A percentile compares a stretch with the other conserved stretches of the same genome.
Conservation (phyloP, 2,797 vertebrate species). For the Podargus strigoides region DNA sequence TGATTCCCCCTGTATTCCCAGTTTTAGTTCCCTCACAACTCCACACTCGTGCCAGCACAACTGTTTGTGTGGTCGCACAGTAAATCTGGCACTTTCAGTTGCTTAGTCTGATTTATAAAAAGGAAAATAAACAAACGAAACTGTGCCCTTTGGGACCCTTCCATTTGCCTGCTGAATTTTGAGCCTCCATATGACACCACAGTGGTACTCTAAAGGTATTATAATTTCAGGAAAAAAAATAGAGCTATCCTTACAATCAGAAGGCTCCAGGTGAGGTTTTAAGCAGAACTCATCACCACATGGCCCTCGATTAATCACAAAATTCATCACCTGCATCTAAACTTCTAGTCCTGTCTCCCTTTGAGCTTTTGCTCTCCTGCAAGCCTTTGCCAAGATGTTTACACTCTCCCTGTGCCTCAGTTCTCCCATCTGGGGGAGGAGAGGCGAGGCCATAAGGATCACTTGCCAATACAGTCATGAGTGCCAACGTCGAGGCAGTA, state of each 20-base stretch:
- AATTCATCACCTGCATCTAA: background rate
- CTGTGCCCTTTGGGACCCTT: background rate
- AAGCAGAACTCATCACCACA: background rate
- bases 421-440: background rate
- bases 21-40: background rate
- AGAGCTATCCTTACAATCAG: background rate
- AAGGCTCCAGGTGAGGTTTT: background rate
- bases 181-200: background rate
- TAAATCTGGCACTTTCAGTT: too few relatives aligned
- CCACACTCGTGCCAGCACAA: background rate
- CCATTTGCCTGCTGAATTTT: background rate
- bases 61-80: fast-evolving
- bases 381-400: background rate
- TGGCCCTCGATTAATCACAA: background rate
- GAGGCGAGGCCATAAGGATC: background rate
- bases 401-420: background rate
- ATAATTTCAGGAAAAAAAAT: background rate
- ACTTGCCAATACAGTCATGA: background rate
- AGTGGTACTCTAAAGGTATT: background rate
- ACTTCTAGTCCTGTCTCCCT: background rate
- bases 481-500: background rate
- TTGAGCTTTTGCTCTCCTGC: background rate
- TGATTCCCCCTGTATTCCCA: background rate
- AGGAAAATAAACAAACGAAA: background rate
- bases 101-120: too few relatives aligned